Conservation (phyloP, 2,113 vertebrate genomes). For the Ivindomyrus marchei region DNA sequence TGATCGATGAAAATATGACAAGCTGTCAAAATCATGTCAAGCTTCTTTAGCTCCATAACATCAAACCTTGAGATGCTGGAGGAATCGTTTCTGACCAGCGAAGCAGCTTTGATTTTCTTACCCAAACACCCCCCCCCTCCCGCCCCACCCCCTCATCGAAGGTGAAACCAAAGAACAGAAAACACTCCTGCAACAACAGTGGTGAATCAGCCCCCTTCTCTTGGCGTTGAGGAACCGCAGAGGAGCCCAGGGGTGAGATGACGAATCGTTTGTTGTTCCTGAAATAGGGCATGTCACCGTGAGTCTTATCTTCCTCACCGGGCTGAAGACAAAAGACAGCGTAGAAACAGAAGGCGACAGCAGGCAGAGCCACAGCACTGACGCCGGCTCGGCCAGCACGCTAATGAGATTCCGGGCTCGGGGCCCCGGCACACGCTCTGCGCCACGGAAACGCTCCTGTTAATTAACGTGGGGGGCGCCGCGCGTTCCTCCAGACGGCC, state of each 20-base stretch:
- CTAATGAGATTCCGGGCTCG: not conserved
- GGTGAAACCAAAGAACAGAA: not conserved
- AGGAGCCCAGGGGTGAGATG: not conserved
- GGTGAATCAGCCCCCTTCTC: not conserved
- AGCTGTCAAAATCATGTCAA: not conserved
- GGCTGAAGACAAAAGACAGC: not conserved
- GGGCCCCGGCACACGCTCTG: not conserved
- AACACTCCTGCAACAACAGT: not conserved
- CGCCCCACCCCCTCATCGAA: not conserved
- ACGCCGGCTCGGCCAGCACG: too few species aligned
- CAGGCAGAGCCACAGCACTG: not conserved
- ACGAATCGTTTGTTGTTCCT: not conserved
- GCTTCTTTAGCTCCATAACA: not conserved
- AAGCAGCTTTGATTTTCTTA: not conserved
- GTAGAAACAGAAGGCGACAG: not conserved
- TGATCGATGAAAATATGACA: conserved; percentile 10
- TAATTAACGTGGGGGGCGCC: not conserved
- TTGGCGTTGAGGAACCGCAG: not conserved
- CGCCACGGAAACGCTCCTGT: not conserved
- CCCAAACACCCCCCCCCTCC: not conserved
- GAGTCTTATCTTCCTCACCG: not conserved
- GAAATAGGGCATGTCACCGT: not conserved
- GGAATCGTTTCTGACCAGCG: not conserved
- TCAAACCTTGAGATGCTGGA: not conserved
- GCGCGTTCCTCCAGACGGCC: not conserved